Base-by-base conservation (phyloP, 1,140 invertebrate species). In the Argopecten irradians region DNA sequence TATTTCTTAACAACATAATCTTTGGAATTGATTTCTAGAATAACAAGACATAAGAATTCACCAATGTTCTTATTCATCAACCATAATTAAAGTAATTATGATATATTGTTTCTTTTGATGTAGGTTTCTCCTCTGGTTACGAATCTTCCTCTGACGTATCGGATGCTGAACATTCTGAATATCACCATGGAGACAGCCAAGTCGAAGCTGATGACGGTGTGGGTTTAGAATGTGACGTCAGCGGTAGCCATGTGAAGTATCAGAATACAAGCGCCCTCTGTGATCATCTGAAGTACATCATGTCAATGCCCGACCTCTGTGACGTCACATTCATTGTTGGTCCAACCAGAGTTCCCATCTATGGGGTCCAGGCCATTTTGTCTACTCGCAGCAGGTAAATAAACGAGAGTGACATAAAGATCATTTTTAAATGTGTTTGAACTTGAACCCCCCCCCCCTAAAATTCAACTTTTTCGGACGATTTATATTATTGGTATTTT, bases 311-410 rank as follows among this genome's bases (percentile, higher is more conserved):
- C 7, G 98, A 99, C 95, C 96, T 99, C 22, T 99, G 98, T 96
- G 98, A 99, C 95, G 98, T 99, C 93, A 99, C 98, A 0, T 99
- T 99, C 95, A 97, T 99, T 33, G 98, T 99, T 0, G 98, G 98
- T 0, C 98, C 98, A 85, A 98, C 98, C 2, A 96, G 98, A 87
- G 98, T 98, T 93, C 98, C 98, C 1, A 98, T 99, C 13, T 98
- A 98, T 93, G 98, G 98, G 85, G 98, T 99, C 0, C 98, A 98
- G 96, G 98, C 98, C 0, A 97, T 98, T 8, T 96, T 98, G 11
- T 98, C 98, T 19, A 97, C 98, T 9, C 96, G 98, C 90, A 98
- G 98, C 96, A 97, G 97, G 97, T 98, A 92, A 93, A 71, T 28
- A n/a, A n/a, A n/a, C n/a, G n/a, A n/a, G n/a, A n/a, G n/a, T n/a